Percentiles rank a stretch among this genome's conserved stretches.
Evolutionary conservation across 2,888 invertebrate species (phyloP).

Genomic region (Lasioglossum oenotherae): DNA sequence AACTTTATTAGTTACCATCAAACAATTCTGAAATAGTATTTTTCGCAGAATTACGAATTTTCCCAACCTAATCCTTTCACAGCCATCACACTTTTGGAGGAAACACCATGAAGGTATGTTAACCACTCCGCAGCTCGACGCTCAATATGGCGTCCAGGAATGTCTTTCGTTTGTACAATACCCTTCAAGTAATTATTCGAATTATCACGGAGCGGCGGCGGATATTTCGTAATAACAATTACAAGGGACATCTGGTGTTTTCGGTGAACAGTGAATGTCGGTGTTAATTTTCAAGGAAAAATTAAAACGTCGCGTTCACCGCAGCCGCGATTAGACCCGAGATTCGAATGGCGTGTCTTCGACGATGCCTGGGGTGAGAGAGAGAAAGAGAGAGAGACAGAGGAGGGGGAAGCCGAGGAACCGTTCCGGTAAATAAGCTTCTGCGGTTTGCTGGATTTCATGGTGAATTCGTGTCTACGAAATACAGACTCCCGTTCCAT

Average conservation of each 20-base stretch:
- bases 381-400: neutral
- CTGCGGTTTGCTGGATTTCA: conserved; percentile 61
- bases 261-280: conserved; percentile 13
- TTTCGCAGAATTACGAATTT: neutral
- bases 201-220: conserved; percentile 18
- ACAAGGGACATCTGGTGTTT: conserved; percentile 7
- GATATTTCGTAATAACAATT: conserved; percentile 31
- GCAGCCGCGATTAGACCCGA: conserved; percentile 45
- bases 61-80: neutral
- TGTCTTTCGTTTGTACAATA: conserved; percentile 13
- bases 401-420: conserved; percentile 22
- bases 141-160: neutral
- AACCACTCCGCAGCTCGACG: neutral
- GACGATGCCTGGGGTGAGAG: neutral
- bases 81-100: neutral
- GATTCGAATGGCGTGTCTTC: conserved; percentile 38
- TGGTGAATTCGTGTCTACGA: conserved; percentile 53
- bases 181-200: conserved; percentile 20
- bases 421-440: conserved; percentile 63
- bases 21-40: neutral
- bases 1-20: neutral
- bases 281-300: conserved; percentile 38
- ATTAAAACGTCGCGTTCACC: conserved; percentile 24
- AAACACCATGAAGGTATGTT: neutral
- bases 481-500: conserved; percentile 40